These are phyloP conservation scores for Muscicapa striata DNA, from an alignment of 2,797 vertebrate genomes.

Conservation along the genomic window DNA sequence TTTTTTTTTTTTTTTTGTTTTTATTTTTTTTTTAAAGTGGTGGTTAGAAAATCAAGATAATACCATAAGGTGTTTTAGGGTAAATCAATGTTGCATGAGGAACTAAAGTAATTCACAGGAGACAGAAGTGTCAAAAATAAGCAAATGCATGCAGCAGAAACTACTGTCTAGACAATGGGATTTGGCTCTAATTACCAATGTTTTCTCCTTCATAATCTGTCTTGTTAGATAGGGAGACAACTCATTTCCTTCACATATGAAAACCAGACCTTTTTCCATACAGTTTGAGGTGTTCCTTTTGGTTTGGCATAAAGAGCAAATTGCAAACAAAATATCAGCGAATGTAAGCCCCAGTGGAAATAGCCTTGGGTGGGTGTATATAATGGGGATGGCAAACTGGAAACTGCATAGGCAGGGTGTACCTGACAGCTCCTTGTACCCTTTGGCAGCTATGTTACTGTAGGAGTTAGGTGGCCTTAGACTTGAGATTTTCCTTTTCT, in stretches of 20 bases:
- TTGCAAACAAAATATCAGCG: constrained; percentile 15
- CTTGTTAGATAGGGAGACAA: constrained; percentile 53
- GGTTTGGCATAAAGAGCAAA: constrained; percentile 14
- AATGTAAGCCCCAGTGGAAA: neutral
- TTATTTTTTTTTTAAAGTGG: neutral
- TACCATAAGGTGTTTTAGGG: neutral
- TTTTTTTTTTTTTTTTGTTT: no score
- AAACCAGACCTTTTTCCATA: constrained; percentile 24
- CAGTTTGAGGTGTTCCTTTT: constrained; percentile 13
- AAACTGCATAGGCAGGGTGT: neutral
- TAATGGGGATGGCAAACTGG: neutral
- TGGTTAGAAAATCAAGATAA: neutral
- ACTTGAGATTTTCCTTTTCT: neutral
- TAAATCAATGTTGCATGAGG: neutral
- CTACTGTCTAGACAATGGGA: constrained; percentile 45
- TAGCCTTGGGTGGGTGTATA: neutral
- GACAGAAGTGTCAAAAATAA: constrained; percentile 1
- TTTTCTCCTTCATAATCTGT: constrained; percentile 38
- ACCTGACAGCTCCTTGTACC: neutral
- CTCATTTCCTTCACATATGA: constrained; percentile 55
- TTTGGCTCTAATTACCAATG: constrained; percentile 12
- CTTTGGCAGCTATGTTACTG: neutral
- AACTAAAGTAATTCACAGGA: neutral
- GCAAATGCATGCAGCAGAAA: neutral
- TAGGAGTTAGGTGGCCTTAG: neutral